These are phyloP conservation scores for Eupithecia pulchellata DNA, from an alignment of 2,888 invertebrate genomes.

Conservation along the genomic window DNA sequence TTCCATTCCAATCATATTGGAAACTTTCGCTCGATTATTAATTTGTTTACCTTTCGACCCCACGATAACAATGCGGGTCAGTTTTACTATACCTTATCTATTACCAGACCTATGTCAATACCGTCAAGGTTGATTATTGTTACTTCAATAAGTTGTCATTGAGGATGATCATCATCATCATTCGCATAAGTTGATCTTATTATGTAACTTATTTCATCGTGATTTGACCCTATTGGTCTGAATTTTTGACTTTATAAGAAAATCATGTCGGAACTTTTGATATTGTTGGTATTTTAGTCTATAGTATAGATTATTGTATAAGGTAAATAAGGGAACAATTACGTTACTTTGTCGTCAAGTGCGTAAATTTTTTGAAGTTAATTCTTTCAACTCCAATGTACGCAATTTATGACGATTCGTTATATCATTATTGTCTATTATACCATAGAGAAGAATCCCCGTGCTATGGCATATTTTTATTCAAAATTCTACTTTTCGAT, in stretches of 20 bases:
- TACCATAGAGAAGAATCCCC: too few species aligned
- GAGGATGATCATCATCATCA: background rate
- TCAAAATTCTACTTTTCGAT: background rate
- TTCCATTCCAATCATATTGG: background rate
- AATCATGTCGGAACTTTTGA: background rate
- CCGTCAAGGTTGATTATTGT: constrained; percentile 1
- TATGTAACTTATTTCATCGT: background rate
- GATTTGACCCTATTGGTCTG: background rate
- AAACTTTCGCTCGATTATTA: background rate
- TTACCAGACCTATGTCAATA: constrained; percentile 14
- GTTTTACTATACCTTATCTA: constrained; percentile 13
- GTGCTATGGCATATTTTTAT: too few species aligned
- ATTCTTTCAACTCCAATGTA: too few species aligned
- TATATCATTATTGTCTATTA: too few species aligned
- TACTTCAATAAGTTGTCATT: background rate
- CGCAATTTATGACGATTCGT: too few species aligned
- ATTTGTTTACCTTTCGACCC: constrained; percentile 6
- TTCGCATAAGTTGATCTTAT: background rate
- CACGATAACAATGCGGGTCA: constrained; percentile 10
- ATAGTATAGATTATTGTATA: background rate
- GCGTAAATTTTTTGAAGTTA: too few species aligned
- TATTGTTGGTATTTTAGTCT: background rate
- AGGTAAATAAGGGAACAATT: too few species aligned
- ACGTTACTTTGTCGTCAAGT: too few species aligned
- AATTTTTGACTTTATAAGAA: constrained; percentile 1